Percentiles rank a stretch among this genome's conserved stretches.
Conservation (phyloP, 2,113 vertebrate species). For the Ameiurus melas region DNA sequence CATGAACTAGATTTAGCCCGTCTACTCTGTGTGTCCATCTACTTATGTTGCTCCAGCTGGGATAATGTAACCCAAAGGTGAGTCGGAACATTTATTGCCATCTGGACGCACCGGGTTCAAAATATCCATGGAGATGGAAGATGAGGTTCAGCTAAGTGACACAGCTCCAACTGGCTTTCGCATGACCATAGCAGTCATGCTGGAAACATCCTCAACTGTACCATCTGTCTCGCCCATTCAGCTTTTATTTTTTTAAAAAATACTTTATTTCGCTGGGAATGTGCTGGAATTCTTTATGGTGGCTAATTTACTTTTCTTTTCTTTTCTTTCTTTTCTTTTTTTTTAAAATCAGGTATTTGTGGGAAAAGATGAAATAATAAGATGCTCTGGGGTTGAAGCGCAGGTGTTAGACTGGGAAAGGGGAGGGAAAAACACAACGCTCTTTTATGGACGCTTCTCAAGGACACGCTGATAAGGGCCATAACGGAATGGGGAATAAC, state of each 20-base stretch:
- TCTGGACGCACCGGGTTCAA: constrained; percentile 23
- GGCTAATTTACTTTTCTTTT: too few species aligned
- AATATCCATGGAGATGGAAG: constrained; percentile 30
- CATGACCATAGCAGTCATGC: background rate
- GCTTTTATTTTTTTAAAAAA: too few species aligned
- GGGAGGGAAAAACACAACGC: constrained; percentile 2
- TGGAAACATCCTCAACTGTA: constrained; percentile 9
- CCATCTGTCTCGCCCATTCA: constrained; percentile 29
- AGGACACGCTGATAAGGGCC: constrained; percentile 42
- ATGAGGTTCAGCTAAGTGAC: constrained; percentile 20
- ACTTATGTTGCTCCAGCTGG: background rate
- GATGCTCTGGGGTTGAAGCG: constrained; percentile 4
- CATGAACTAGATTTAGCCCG: background rate
- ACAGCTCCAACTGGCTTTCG: constrained; percentile 20
- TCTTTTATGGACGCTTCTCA: constrained; percentile 26
- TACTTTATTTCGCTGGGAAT: background rate
- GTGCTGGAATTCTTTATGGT: background rate
- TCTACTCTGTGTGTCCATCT: background rate
- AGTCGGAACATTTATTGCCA: constrained; percentile 34
- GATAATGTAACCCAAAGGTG: constrained; percentile 33
- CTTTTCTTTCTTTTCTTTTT: too few species aligned
- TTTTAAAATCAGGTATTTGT: background rate
- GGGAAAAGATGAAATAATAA: background rate
- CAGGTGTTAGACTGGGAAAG: constrained; percentile 37
- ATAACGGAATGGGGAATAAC: constrained; percentile 29